Evolutionary conservation across 2,888 invertebrate species (phyloP).

Genomic region (Onchidella celtica): DNA sequence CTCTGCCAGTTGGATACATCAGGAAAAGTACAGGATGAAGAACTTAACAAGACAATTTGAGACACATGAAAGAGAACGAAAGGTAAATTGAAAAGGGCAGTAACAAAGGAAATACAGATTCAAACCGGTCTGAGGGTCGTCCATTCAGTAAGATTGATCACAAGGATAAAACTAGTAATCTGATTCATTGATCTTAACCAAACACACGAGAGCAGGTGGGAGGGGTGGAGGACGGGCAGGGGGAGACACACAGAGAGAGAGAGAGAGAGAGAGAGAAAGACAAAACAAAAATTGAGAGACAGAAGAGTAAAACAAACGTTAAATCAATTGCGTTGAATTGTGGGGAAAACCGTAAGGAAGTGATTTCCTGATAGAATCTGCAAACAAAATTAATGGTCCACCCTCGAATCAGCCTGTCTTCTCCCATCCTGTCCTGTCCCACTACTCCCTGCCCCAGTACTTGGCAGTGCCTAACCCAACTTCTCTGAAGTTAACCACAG

Average conservation of each 20-base stretch:
- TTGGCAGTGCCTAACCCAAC: too few relatives aligned
- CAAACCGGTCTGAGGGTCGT: background rate
- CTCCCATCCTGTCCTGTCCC: too few relatives aligned
- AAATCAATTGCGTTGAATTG: background rate
- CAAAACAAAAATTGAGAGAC: background rate
- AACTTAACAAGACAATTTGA: too few relatives aligned
- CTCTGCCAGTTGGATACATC: too few relatives aligned
- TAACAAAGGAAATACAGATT: background rate
- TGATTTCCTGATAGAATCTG: background rate
- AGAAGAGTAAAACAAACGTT: conserved; percentile 7
- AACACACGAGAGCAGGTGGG: background rate
- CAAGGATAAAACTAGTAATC: conserved; percentile 6
- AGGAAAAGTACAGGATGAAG: too few relatives aligned
- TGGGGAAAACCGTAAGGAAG: too few relatives aligned
- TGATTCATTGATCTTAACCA: conserved; percentile 26
- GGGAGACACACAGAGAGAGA: conserved; percentile 18
- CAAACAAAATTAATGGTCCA: conserved; percentile 7
- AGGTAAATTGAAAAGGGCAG: background rate
- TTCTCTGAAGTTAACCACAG: too few relatives aligned
- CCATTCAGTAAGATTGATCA: background rate
- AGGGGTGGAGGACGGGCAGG: background rate
- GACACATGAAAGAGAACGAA: background rate
- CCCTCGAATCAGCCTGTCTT: too few relatives aligned
- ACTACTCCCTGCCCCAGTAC: too few relatives aligned
- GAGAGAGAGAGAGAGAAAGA: conserved; percentile 1